phyloP scores from a whole-genome alignment of 1,140 invertebrate species.

The Drosophila oshimai region DNA sequence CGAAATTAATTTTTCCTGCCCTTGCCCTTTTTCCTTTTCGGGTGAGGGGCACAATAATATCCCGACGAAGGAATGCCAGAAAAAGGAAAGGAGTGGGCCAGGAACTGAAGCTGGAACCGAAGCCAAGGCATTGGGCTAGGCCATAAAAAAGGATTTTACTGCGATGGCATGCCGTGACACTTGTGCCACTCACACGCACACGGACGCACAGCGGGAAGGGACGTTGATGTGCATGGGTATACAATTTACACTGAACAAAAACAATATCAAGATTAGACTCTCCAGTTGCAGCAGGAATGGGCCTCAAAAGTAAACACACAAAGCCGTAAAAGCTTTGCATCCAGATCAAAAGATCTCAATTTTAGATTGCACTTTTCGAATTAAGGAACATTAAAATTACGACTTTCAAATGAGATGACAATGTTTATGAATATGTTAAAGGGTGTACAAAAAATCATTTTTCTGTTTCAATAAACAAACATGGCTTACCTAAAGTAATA shows the following conservation, averaged over 20 bases:
- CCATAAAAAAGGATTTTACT: conserved; percentile 80
- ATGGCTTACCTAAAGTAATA: too few species aligned
- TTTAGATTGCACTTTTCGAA: conserved; percentile 8
- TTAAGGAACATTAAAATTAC: background rate
- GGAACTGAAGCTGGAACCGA: conserved; percentile 10
- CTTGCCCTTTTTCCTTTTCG: conserved; percentile 31
- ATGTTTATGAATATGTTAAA: conserved; percentile 1
- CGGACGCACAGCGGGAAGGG: conserved; percentile 2
- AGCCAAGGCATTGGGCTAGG: conserved; percentile 50
- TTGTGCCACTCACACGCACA: conserved; percentile 52
- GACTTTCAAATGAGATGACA: background rate
- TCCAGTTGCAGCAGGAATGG: background rate
- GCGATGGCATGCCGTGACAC: conserved; percentile 68
- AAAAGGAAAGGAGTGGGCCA: conserved; percentile 1
- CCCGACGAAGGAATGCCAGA: conserved; percentile 5
- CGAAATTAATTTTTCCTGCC: conserved; percentile 76
- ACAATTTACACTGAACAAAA: conserved; percentile 23
- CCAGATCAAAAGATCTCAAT: background rate
- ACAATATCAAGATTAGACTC: conserved; percentile 2
- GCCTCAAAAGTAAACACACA: background rate
- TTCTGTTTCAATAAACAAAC: too few species aligned
- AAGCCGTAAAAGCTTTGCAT: background rate
- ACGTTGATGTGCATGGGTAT: conserved; percentile 2
- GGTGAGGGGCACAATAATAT: background rate
- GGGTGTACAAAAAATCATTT: too few species aligned